Conservation (phyloP, 2,797 vertebrate genomes). For the Melanotaenia boesemani region DNA sequence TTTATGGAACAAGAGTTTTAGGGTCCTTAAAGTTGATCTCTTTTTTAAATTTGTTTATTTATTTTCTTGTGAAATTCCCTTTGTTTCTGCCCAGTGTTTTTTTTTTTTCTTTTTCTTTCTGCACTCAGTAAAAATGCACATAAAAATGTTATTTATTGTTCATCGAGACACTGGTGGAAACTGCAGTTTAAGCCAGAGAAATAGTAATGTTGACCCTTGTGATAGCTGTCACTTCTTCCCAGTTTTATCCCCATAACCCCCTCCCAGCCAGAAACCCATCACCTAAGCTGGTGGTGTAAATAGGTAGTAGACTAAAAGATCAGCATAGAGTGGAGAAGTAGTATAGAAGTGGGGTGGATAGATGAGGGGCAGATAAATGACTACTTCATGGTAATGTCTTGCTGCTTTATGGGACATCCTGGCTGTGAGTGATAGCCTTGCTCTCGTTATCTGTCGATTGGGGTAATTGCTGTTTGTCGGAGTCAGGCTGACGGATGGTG, state of each 20-base stretch:
- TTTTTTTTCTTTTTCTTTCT: not conserved
- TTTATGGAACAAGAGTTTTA: too few species aligned
- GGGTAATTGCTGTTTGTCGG: slow-evolving; percentile 86
- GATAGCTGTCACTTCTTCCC: slow-evolving; percentile 5
- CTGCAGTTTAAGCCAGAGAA: not conserved
- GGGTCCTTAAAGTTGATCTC: not conserved
- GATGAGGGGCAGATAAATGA: slow-evolving; percentile 72
- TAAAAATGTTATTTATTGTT: not conserved
- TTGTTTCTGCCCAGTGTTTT: not conserved
- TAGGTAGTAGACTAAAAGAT: slow-evolving; percentile 58
- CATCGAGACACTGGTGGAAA: not conserved
- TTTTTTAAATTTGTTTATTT: not conserved
- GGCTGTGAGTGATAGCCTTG: slow-evolving; percentile 79
- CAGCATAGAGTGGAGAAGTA: slow-evolving; percentile 27
- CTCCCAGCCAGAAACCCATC: slow-evolving; percentile 16
- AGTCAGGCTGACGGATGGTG: slow-evolving; percentile 79
- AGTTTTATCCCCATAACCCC: slow-evolving; percentile 9
- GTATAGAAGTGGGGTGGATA: slow-evolving; percentile 23
- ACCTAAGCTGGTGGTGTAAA: slow-evolving; percentile 10
- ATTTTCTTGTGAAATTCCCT: not conserved
- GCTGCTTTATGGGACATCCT: slow-evolving; percentile 79
- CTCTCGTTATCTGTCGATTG: slow-evolving; percentile 85
- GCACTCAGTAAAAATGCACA: not conserved
- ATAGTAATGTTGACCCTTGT: not conserved
- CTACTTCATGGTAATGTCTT: slow-evolving; percentile 74